Evolutionary conservation across 2,888 invertebrate genomes (phyloP).

Genomic region (Lepidocyrtinus sp.): DNA sequence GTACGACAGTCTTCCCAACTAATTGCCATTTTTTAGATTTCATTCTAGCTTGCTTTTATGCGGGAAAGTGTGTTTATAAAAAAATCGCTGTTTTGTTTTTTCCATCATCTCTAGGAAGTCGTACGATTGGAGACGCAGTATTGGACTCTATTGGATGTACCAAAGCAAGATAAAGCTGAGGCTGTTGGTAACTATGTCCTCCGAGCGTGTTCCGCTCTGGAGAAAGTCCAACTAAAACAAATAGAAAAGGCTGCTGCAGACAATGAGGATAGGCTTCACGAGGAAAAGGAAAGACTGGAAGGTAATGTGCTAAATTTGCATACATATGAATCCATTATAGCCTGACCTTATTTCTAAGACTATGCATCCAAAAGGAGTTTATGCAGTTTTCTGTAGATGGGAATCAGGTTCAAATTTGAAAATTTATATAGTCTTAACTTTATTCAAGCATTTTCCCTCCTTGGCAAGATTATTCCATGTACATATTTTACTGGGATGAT

Average conservation of each 20-base stretch:
- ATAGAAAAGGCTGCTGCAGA: slow-evolving; percentile 85
- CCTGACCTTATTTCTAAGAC: no score
- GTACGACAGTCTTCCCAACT: no score
- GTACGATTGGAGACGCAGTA: slow-evolving; percentile 93
- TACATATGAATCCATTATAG: no score
- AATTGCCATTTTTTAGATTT: no score
- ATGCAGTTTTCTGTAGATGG: not conserved
- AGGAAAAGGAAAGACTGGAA: slow-evolving; percentile 88
- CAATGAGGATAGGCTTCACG: slow-evolving; percentile 87
- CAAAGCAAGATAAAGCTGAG: slow-evolving; percentile 94
- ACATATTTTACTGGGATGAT: no score
- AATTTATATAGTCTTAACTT: not conserved
- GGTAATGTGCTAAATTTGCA: slow-evolving; percentile 76
- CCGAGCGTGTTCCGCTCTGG: slow-evolving; percentile 91
- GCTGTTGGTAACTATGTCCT: slow-evolving; percentile 93
- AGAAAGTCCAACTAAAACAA: slow-evolving; percentile 91
- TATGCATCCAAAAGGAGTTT: no score
- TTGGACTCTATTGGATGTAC: slow-evolving; percentile 94
- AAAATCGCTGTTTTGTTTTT: slow-evolving; percentile 22
- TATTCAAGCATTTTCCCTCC: no score
- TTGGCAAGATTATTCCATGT: no score
- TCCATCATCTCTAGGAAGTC: slow-evolving; percentile 84
- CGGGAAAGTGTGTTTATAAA: no score
- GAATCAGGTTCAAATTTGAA: not conserved
- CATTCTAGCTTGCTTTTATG: no score